Evolutionary conservation across 1,140 invertebrate genomes (phyloP).

Genomic region (Hycleus cichorii): DNA sequence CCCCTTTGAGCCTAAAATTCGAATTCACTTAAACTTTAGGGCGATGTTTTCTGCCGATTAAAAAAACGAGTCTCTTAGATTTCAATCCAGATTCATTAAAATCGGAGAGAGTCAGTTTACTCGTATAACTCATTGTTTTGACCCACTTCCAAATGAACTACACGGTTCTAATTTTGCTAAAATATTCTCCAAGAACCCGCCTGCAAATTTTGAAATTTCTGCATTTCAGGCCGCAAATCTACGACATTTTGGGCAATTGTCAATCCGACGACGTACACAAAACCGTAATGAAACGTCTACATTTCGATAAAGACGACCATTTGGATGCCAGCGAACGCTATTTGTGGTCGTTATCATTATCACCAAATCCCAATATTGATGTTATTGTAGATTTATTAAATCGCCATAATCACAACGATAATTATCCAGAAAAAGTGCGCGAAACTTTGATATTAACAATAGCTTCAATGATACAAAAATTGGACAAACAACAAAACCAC

Average conservation of each 20-base stretch:
- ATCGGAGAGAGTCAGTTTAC: too few species aligned
- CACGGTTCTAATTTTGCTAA: neutral
- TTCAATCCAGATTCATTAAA: too few species aligned
- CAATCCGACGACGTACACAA: constrained; percentile 59
- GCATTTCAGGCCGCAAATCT: constrained; percentile 52
- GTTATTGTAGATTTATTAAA: constrained; percentile 53
- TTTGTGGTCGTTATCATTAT: constrained; percentile 61
- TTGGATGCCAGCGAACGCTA: constrained; percentile 61
- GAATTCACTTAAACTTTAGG: too few species aligned
- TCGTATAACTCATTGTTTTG: too few species aligned
- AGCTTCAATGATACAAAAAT: constrained; percentile 50
- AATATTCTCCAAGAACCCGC: too few species aligned
- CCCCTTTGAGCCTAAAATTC: too few species aligned
- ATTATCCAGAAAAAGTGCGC: constrained; percentile 49
- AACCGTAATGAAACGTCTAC: constrained; percentile 57
- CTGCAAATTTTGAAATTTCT: too few species aligned
- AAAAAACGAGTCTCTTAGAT: too few species aligned
- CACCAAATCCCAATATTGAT: constrained; percentile 50
- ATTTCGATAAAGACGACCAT: constrained; percentile 49
- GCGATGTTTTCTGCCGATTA: too few species aligned
- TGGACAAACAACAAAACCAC: constrained; percentile 12
- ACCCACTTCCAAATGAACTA: too few species aligned
- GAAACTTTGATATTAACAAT: constrained; percentile 59
- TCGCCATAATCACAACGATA: constrained; percentile 43
- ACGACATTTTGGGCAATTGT: constrained; percentile 61